Evolutionary conservation across 2,888 invertebrate genomes (phyloP).

Genomic region (Asteroscopus sphinx): DNA sequence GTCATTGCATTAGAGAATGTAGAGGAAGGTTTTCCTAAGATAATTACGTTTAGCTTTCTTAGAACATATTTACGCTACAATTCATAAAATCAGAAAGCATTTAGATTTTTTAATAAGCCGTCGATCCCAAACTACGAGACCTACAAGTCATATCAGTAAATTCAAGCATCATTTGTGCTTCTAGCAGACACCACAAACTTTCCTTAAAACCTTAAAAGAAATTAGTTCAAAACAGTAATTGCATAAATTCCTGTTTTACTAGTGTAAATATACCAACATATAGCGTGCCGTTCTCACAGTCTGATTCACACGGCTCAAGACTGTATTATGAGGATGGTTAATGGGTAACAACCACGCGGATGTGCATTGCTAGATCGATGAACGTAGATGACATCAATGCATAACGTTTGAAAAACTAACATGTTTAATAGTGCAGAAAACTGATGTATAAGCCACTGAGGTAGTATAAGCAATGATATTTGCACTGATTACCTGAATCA

Average conservation of each 20-base stretch:
- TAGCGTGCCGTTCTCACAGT: constrained; percentile 80
- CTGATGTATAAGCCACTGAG: constrained; percentile 12
- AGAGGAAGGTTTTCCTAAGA: no score
- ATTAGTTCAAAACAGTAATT: constrained; percentile 27
- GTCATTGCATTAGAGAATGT: no score
- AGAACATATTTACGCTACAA: no score
- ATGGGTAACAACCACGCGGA: constrained; percentile 66
- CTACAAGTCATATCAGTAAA: not conserved
- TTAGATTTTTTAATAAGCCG: no score
- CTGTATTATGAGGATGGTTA: constrained; percentile 61
- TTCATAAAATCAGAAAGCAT: no score
- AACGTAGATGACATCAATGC: constrained; percentile 57
- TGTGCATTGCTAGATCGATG: constrained; percentile 72
- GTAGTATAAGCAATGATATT: constrained; percentile 18
- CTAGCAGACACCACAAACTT: constrained; percentile 11
- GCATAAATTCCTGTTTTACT: constrained; percentile 39
- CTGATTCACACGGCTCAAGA: constrained; percentile 79
- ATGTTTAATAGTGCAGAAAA: constrained; percentile 70
- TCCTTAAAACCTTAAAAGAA: constrained; percentile 18
- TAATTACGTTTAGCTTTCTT: not conserved
- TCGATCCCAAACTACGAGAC: no score
- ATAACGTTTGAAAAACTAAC: constrained; percentile 48
- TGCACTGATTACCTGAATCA: constrained; percentile 1
- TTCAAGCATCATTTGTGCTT: not conserved
- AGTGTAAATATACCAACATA: constrained; percentile 49